A percentile compares a stretch with the other conserved stretches of the same genome.
phyloP scores from a whole-genome alignment of 2,888 invertebrate genomes.

The Oscheius onirici region DNA sequence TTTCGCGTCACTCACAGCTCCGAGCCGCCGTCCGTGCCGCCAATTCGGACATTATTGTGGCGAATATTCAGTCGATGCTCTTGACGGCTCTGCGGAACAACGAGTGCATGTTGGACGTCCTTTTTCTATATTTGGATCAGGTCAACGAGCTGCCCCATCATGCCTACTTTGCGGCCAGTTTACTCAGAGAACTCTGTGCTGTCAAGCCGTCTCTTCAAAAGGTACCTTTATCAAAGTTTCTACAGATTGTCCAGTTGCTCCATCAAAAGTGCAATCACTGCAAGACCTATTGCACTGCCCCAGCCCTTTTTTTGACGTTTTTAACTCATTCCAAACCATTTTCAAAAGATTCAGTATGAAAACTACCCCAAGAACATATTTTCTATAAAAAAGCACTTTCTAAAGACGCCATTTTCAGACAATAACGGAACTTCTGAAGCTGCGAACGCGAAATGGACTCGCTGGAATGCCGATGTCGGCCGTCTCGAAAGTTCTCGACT shows the following conservation, averaged over 20 bases:
- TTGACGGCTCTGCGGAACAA: constrained; percentile 52
- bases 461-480: background rate
- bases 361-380: background rate
- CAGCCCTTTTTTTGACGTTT: no score
- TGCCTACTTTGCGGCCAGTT: constrained; percentile 7
- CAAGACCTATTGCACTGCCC: no score
- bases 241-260: no score
- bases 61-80: constrained; percentile 59
- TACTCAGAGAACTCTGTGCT: constrained; percentile 46
- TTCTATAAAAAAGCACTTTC: background rate
- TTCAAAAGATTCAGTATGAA: no score
- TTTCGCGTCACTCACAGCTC: constrained; percentile 51
- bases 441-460: background rate
- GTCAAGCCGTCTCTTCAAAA: constrained; percentile 53
- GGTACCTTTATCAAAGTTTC: background rate
- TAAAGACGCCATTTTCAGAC: background rate
- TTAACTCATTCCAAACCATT: no score
- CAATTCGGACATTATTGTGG: constrained; percentile 56
- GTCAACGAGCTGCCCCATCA: constrained; percentile 30
- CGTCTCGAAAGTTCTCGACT: constrained; percentile 18
- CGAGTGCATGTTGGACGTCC: constrained; percentile 45
- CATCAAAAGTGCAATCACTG: no score
- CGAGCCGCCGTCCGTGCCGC: constrained; percentile 54
- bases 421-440: constrained; percentile 18
- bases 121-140: constrained; percentile 53